A percentile compares a stretch with the other conserved stretches of the same genome.
Conservation (phyloP, 1,140 invertebrate species). For the Megalonaias nervosa region DNA sequence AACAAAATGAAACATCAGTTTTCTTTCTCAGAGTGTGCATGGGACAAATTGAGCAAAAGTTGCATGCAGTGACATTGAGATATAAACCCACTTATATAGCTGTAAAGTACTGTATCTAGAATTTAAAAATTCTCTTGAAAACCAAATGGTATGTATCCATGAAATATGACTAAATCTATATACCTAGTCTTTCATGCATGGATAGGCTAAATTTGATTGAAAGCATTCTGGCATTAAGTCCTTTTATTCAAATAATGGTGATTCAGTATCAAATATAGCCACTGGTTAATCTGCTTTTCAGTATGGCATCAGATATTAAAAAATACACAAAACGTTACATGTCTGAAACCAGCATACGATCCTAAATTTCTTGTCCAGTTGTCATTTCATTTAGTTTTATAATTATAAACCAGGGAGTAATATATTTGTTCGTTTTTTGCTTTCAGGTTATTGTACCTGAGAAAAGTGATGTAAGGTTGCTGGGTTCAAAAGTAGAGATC, state of each 20-base stretch:
- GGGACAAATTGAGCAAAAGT: background rate
- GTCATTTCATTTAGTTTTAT: background rate
- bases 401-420: background rate
- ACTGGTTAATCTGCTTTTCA: background rate
- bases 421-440: slow-evolving; percentile 2
- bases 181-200: no score
- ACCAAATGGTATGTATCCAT: no score
- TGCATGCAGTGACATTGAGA: no score
- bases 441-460: slow-evolving; percentile 70
- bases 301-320: background rate
- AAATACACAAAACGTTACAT: background rate
- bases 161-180: no score
- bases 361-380: background rate
- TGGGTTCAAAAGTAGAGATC: slow-evolving; percentile 96
- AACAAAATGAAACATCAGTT: background rate
- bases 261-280: background rate
- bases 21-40: background rate
- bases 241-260: no score
- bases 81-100: no score
- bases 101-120: no score
- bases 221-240: no score
- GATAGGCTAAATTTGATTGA: no score
- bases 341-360: background rate
- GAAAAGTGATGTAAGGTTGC: slow-evolving; percentile 83
- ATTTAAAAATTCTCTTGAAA: no score